Conservation (phyloP, 2,797 vertebrate genomes). For the Danio albolineatus region DNA sequence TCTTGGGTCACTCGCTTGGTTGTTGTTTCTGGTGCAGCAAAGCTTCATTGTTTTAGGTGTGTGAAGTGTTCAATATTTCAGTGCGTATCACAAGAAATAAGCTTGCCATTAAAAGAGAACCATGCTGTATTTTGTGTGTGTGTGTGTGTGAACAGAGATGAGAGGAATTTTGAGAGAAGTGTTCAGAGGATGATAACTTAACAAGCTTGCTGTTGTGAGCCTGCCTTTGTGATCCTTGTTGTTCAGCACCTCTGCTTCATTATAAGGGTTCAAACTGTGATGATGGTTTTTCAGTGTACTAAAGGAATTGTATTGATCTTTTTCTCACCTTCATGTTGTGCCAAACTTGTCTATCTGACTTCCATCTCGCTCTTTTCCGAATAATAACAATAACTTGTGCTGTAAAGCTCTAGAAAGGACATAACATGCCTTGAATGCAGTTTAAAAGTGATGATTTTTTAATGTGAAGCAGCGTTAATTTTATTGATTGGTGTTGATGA, state of each 20-base stretch:
- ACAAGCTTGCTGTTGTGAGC: neutral
- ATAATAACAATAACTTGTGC: neutral
- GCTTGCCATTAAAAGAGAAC: slow-evolving; percentile 6
- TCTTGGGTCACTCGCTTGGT: neutral
- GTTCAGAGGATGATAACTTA: neutral
- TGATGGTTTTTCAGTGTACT: neutral
- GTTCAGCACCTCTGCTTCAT: slow-evolving; percentile 4
- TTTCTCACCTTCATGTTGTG: neutral
- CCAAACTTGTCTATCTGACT: neutral
- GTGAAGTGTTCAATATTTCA: neutral
- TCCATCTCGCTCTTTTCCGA: neutral
- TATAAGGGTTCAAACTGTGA: slow-evolving; percentile 6
- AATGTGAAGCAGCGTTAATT: neutral
- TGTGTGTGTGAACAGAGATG: neutral
- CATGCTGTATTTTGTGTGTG: neutral
- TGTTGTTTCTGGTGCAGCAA: neutral
- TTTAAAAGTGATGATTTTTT: neutral
- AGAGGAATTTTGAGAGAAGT: neutral
- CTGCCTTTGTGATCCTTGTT: slow-evolving; percentile 8
- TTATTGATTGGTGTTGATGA: neutral
- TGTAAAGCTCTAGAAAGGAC: neutral
- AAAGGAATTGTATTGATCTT: neutral
- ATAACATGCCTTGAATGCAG: neutral
- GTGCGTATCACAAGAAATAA: neutral
- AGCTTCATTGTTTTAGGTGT: neutral